Percentiles rank a stretch among this genome's conserved stretches.
Conservation (phyloP, 2,888 invertebrate genomes). For the Zeuzera pyrina region DNA sequence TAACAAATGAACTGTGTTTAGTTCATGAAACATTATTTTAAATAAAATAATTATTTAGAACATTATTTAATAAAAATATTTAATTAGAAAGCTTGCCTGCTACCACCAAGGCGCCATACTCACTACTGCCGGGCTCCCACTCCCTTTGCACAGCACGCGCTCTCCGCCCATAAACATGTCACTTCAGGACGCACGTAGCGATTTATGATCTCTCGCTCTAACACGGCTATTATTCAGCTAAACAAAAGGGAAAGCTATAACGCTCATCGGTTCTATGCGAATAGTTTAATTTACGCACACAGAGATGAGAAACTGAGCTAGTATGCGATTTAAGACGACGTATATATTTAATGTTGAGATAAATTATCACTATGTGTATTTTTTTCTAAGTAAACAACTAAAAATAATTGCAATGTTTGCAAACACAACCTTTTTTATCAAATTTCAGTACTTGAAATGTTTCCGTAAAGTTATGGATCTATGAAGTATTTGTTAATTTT, state of each 20-base stretch:
- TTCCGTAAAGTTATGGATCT: not conserved
- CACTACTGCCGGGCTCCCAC: conserved; percentile 60
- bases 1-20: not conserved
- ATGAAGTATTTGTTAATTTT: conserved; percentile 12
- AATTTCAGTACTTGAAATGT: no score
- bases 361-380: conserved; percentile 13
- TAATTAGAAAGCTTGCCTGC: conserved; percentile 17
- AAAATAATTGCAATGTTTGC: no score
- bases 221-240: conserved; percentile 64
- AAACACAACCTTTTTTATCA: no score
- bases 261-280: conserved; percentile 70
- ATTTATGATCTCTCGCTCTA: conserved; percentile 72
- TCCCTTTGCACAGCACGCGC: conserved; percentile 45
- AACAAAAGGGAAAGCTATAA: conserved; percentile 74
- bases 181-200: conserved; percentile 55
- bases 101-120: conserved; percentile 53
- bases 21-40: conserved; percentile 1
- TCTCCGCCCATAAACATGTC: conserved; percentile 74
- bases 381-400: no score
- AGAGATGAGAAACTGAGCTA: conserved; percentile 58
- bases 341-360: conserved; percentile 34
- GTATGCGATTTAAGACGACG: conserved; percentile 51
- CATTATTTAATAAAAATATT: no score
- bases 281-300: conserved; percentile 72
- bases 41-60: conserved; percentile 7